phyloP scores from a whole-genome alignment of 2,797 vertebrate species.

The Rhinatrema bivittatum region DNA sequence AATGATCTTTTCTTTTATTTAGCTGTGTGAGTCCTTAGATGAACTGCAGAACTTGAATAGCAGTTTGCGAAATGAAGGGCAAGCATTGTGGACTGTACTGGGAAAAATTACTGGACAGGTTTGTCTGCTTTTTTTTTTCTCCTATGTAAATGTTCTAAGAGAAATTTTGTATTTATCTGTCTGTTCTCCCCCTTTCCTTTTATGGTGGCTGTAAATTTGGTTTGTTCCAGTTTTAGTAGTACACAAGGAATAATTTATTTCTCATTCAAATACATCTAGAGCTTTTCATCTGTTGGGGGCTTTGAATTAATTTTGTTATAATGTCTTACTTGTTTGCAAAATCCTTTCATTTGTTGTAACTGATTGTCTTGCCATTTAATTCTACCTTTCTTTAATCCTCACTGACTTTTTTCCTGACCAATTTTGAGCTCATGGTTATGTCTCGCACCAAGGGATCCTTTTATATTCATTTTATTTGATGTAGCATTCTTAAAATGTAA shows the following conservation, averaged over 20 bases:
- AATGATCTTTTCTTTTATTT: constrained; percentile 28
- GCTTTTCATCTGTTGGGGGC: too few species aligned
- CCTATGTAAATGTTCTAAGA: not conserved
- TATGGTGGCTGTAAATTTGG: constrained; percentile 15
- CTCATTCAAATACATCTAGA: too few species aligned
- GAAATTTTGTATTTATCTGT: not conserved
- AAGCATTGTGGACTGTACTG: constrained; percentile 83
- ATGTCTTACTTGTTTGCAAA: constrained; percentile 47
- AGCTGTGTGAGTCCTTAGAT: constrained; percentile 93
- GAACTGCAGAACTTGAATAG: constrained; percentile 88
- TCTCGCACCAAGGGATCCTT: too few species aligned
- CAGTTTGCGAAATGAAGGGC: constrained; percentile 83
- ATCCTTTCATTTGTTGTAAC: constrained; percentile 57
- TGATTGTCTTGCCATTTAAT: too few species aligned
- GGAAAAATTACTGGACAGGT: constrained; percentile 91
- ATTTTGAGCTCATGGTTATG: too few species aligned
- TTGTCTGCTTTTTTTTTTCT: constrained; percentile 17
- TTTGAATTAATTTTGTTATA: constrained; percentile 41
- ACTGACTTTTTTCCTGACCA: constrained; percentile 1
- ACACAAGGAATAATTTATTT: too few species aligned
- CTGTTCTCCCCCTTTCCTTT: constrained; percentile 17
- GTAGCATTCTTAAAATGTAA: too few species aligned
- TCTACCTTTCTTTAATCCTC: not conserved
- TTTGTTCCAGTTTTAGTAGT: too few species aligned
- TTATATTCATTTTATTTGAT: too few species aligned